phyloP scores from a whole-genome alignment of 1,140 invertebrate genomes.

The Trichoplusia ni region DNA sequence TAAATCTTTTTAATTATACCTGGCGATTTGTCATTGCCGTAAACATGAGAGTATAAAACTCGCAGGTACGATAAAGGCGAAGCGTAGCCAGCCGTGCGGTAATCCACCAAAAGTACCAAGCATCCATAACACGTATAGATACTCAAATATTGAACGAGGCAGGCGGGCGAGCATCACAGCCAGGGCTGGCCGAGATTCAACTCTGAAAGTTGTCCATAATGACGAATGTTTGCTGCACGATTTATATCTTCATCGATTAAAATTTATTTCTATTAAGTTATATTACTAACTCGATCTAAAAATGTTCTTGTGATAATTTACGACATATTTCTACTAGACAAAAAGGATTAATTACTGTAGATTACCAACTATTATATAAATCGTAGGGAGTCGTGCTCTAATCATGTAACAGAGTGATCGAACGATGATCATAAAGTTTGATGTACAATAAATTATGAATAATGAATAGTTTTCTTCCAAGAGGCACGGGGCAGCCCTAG shows the following conservation, averaged over 20 bases:
- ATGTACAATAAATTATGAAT: constrained; percentile 9
- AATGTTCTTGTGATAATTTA: too few relatives aligned
- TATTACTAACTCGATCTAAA: too few relatives aligned
- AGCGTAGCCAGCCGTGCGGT: constrained; percentile 31
- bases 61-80: constrained; percentile 24
- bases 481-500: constrained; percentile 17
- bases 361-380: too few relatives aligned
- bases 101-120: constrained; percentile 48
- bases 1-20: constrained; percentile 24
- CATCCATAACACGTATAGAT: constrained; percentile 52
- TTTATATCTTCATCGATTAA: too few relatives aligned
- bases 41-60: constrained; percentile 23
- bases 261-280: too few relatives aligned
- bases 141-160: constrained; percentile 57
- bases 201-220: constrained; percentile 8
- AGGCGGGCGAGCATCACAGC: constrained; percentile 55
- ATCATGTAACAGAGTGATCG: too few relatives aligned
- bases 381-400: too few relatives aligned
- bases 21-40: constrained; percentile 11
- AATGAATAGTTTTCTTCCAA: constrained; percentile 1
- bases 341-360: too few relatives aligned
- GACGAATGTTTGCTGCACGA: neutral
- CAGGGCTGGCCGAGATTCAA: constrained; percentile 17
- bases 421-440: too few relatives aligned
- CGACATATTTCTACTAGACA: too few relatives aligned